These are phyloP conservation scores for Julus scandinavius DNA, from an alignment of 2,888 invertebrate species.

Conservation along the genomic window DNA sequence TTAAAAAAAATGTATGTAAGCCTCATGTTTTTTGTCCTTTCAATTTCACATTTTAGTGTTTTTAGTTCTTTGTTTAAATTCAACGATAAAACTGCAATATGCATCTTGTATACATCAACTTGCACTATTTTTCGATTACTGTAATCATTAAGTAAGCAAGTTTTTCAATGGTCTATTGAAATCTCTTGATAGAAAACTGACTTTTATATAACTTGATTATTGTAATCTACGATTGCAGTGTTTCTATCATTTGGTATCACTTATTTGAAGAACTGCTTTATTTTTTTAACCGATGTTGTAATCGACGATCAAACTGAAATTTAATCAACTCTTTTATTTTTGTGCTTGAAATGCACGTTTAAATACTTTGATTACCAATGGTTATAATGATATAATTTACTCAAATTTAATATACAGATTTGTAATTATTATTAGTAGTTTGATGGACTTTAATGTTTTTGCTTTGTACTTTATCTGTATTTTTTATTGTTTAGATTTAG, in stretches of 20 bases:
- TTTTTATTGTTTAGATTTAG: too few relatives aligned
- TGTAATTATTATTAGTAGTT: not conserved
- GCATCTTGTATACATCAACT: too few relatives aligned
- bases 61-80: too few relatives aligned
- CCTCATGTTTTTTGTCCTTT: too few relatives aligned
- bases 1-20: too few relatives aligned
- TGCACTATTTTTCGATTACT: too few relatives aligned
- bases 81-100: too few relatives aligned
- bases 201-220: not conserved
- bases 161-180: not conserved
- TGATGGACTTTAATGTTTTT: not conserved
- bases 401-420: too few relatives aligned
- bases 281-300: not conserved
- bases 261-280: not conserved
- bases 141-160: not conserved
- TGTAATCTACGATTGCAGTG: not conserved
- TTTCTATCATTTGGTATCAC: not conserved
- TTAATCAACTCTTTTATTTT: not conserved
- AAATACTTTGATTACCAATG: too few relatives aligned
- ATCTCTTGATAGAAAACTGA: not conserved
- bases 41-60: too few relatives aligned
- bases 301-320: not conserved
- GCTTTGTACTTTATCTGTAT: not conserved
- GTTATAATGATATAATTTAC: too few relatives aligned
- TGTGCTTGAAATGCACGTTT: not conserved